A percentile compares a stretch with the other conserved stretches of the same genome.
Conservation (phyloP, 1,140 invertebrate species). For the Pseudomyrmex dendroicus region DNA sequence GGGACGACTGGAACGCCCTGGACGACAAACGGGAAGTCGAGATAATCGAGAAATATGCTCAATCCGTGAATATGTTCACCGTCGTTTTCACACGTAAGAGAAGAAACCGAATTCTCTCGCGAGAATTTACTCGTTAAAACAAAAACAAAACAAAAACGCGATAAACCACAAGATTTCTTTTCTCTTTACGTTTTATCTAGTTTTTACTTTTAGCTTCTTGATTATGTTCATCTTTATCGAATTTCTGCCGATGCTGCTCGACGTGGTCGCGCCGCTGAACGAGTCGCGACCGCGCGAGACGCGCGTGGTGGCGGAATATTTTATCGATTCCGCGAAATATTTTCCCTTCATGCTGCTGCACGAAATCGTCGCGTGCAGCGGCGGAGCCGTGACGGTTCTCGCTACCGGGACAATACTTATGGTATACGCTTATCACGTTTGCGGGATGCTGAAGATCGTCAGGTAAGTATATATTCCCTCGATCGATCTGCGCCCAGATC, state of each 20-base stretch:
- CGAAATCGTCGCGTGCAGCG: background rate
- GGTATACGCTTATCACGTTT: background rate
- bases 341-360: background rate
- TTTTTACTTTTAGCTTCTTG: background rate
- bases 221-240: background rate
- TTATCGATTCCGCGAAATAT: slow-evolving; percentile 14
- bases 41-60: slow-evolving; percentile 5
- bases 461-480: slow-evolving; percentile 8
- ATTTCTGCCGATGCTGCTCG: background rate
- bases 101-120: background rate
- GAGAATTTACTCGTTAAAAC: background rate
- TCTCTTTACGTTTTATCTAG: background rate
- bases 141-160: background rate
- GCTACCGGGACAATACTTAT: background rate
- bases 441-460: slow-evolving; percentile 10
- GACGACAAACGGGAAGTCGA: background rate
- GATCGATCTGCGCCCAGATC: background rate
- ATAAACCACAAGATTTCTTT: background rate
- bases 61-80: background rate
- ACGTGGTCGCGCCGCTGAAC: slow-evolving; percentile 7
- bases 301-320: background rate
- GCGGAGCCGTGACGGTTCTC: fast-evolving
- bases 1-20: background rate
- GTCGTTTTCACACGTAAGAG: background rate
- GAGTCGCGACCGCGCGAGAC: background rate